Evolutionary conservation across 2,888 invertebrate genomes (phyloP).

Genomic region (Drosophila paramelanica): DNA sequence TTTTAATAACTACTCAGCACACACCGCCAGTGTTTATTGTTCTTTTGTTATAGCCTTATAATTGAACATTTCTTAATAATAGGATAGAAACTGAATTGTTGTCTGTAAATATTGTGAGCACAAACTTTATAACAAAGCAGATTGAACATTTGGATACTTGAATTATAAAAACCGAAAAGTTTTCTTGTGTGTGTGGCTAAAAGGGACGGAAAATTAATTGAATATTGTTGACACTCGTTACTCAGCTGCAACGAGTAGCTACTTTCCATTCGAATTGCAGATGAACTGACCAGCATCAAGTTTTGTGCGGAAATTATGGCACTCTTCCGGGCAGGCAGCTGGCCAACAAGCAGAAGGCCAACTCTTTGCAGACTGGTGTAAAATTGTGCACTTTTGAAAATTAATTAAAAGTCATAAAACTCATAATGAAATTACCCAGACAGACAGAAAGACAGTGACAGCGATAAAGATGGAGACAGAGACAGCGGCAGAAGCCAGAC

Average conservation of each 20-base stretch:
- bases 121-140: constrained; percentile 54
- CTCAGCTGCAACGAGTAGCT: constrained; percentile 24
- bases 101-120: constrained; percentile 49
- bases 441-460: constrained; percentile 16
- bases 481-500: neutral
- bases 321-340: constrained; percentile 56
- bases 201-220: constrained; percentile 69
- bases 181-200: constrained; percentile 30
- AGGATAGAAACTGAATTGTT: constrained; percentile 9
- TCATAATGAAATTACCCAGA: constrained; percentile 72
- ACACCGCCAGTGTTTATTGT: too few relatives aligned
- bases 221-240: constrained; percentile 67
- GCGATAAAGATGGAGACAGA: constrained; percentile 1
- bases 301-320: constrained; percentile 74
- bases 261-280: constrained; percentile 63
- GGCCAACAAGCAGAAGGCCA: constrained; percentile 9
- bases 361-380: constrained; percentile 47
- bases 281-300: constrained; percentile 70
- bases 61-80: too few relatives aligned
- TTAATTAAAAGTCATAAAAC: constrained; percentile 78
- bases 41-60: too few relatives aligned
- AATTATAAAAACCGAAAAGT: constrained; percentile 35
- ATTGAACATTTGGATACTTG: constrained; percentile 48
- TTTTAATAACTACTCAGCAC: too few relatives aligned
- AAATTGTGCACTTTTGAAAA: constrained; percentile 75